Evolutionary conservation across 2,797 vertebrate species (phyloP), one percentile per base, ranked within the genome.

Genomic region (Loris lydekkerianus): DNA sequence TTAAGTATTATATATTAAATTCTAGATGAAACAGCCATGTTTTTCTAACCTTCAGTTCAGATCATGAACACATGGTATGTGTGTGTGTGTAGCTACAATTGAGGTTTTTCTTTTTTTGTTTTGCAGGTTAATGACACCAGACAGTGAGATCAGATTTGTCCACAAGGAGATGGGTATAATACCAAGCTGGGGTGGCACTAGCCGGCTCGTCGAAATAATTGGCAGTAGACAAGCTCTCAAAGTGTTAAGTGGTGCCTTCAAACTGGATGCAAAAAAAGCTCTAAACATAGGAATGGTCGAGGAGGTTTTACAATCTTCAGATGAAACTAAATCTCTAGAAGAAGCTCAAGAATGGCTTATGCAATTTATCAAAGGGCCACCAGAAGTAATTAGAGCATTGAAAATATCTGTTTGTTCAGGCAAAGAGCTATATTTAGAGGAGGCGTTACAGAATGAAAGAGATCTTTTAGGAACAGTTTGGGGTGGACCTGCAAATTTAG

Each of bases 121-220:
- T 92, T 91, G 3, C 97, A 99, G 99, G 97, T 98, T 99, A 97
- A 99, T 99, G 99, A 98, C 99, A 1, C 92, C 98, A 14, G 99
- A 98, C 72, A 99, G 99, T 40, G 98, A 99, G 92, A 99, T 99
- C 97, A 98, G 99, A 93, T 99, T 99, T 96, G 99, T 99, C 95
- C 99, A 99, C 93, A 99, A 99, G 98, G 99, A 98, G 77, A 99
- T 99, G 99, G 99, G 99, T 11, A 98, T 99, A 97, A 99, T 99
- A 82, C 99, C 99, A 3, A 99, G 99, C 95, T 99, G 99, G 99
- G 99, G 99, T 0, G 99, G 99, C 17, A 98, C 98, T 0, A 98
- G 99, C 0, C 98, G 99, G 88, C 99, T 99, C 9, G 98, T 99
- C 95, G 97, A 95, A 43, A 98, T 99, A 0, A 97, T 99, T 0